Evolutionary conservation across 2,888 invertebrate species (phyloP).

Genomic region (Drosophila pullipes): DNA sequence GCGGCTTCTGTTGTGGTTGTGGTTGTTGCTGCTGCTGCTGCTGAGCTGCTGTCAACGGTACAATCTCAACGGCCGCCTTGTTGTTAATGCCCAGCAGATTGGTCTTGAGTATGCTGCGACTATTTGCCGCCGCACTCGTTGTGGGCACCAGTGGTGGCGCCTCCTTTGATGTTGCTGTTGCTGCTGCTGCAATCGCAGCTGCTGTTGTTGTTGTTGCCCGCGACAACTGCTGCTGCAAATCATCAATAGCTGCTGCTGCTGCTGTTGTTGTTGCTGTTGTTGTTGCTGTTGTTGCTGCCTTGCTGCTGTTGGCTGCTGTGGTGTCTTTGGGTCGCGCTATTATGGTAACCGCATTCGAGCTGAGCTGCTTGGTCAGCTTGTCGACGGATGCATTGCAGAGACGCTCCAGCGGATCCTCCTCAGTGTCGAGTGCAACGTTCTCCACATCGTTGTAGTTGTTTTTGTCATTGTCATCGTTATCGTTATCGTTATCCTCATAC

Average conservation of each 20-base stretch:
- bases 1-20: slow-evolving; percentile 75
- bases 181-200: neutral
- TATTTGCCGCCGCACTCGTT: slow-evolving; percentile 61
- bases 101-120: slow-evolving; percentile 84
- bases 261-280: slow-evolving; percentile 38
- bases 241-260: slow-evolving; percentile 23
- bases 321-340: slow-evolving; percentile 83
- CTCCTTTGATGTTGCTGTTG: slow-evolving; percentile 44
- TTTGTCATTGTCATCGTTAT: neutral
- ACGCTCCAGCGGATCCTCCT: slow-evolving; percentile 34
- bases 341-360: slow-evolving; percentile 84
- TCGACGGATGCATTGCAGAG: slow-evolving; percentile 79
- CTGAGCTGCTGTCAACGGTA: slow-evolving; percentile 69
- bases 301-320: slow-evolving; percentile 16
- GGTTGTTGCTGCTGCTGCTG: slow-evolving; percentile 4
- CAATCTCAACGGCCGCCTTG: slow-evolving; percentile 82
- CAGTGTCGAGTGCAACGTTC: slow-evolving; percentile 48
- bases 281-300: slow-evolving; percentile 19
- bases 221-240: slow-evolving; percentile 17
- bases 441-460: slow-evolving; percentile 11
- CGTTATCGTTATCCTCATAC: slow-evolving; percentile 30
- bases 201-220: neutral
- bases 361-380: slow-evolving; percentile 83
- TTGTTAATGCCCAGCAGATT: slow-evolving; percentile 81
- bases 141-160: slow-evolving; percentile 51